These are phyloP conservation scores for Rousettus madagascariensis DNA, from an alignment of 2,797 vertebrate species.

Conservation along the genomic window DNA sequence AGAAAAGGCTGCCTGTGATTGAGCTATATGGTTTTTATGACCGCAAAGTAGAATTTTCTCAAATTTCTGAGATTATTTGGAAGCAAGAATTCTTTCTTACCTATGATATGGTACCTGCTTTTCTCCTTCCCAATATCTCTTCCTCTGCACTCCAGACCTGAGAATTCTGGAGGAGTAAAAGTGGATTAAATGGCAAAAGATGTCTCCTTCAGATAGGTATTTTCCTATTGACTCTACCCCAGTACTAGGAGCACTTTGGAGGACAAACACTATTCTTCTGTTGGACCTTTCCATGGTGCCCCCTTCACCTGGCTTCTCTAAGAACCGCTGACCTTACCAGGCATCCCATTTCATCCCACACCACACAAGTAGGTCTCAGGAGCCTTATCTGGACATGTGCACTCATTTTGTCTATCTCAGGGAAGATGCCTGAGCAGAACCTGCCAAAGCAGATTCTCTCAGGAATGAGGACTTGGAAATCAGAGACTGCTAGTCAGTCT, in stretches of 20 bases:
- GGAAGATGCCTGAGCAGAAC: not conserved
- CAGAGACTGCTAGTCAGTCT: not conserved
- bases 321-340: not conserved
- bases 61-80: not conserved
- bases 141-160: not conserved
- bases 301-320: not conserved
- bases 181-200: not conserved
- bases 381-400: not conserved
- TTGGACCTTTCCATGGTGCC: accelerated
- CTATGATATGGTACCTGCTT: not conserved
- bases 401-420: not conserved
- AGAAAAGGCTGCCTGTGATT: not conserved
- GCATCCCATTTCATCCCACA: not conserved
- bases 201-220: not conserved
- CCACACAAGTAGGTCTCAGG: not conserved
- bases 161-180: too few relatives aligned
- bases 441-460: not conserved
- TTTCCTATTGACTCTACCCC: too few relatives aligned
- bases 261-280: too few relatives aligned
- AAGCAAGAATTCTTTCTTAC: not conserved
- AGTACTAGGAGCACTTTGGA: too few relatives aligned
- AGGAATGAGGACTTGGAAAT: not conserved
- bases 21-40: not conserved
- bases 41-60: not conserved
- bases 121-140: not conserved